A percentile compares a stretch with the other conserved stretches of the same genome.
These are phyloP conservation scores for Platycheirus rosarum DNA, from an alignment of 2,888 invertebrate genomes.

Conservation along the genomic window DNA sequence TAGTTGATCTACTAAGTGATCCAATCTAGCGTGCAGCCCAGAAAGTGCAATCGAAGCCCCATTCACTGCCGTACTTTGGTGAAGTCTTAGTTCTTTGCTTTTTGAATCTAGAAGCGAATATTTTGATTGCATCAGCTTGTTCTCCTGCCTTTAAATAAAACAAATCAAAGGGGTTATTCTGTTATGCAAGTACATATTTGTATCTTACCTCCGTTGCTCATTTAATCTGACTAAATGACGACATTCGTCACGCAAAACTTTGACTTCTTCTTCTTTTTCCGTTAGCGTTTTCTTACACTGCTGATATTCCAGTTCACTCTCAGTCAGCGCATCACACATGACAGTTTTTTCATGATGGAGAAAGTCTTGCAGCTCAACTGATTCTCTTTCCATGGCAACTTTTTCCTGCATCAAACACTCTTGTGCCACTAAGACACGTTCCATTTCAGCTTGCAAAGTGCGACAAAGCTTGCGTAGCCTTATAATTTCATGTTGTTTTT, in stretches of 20 bases:
- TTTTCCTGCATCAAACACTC: slow-evolving; percentile 88
- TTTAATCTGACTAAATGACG: slow-evolving; percentile 90
- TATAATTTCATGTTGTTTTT: slow-evolving; percentile 90
- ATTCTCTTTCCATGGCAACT: slow-evolving; percentile 90
- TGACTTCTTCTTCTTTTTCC: slow-evolving; percentile 84
- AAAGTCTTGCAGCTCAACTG: slow-evolving; percentile 93
- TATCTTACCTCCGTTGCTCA: slow-evolving; percentile 88
- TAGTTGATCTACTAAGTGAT: slow-evolving; percentile 88
- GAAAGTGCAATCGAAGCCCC: slow-evolving; percentile 88
- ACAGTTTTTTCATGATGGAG: slow-evolving; percentile 92
- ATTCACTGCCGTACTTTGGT: slow-evolving; percentile 88
- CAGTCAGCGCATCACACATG: slow-evolving; percentile 90
- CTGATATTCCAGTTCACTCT: slow-evolving; percentile 85
- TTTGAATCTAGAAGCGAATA: slow-evolving; percentile 86
- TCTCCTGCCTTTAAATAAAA: slow-evolving; percentile 85
- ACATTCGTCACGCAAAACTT: slow-evolving; percentile 89
- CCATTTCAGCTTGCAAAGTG: slow-evolving; percentile 87
- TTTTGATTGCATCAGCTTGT: slow-evolving; percentile 86
- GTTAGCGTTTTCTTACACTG: slow-evolving; percentile 81
- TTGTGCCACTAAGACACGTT: slow-evolving; percentile 87
- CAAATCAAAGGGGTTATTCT: not conserved
- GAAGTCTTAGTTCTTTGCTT: slow-evolving; percentile 86
- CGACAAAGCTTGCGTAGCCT: slow-evolving; percentile 88
- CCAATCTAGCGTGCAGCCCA: slow-evolving; percentile 87
- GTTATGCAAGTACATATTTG: not conserved